These are phyloP conservation scores for Bellardia bayeri DNA, from an alignment of 2,888 invertebrate species.

Conservation along the genomic window DNA sequence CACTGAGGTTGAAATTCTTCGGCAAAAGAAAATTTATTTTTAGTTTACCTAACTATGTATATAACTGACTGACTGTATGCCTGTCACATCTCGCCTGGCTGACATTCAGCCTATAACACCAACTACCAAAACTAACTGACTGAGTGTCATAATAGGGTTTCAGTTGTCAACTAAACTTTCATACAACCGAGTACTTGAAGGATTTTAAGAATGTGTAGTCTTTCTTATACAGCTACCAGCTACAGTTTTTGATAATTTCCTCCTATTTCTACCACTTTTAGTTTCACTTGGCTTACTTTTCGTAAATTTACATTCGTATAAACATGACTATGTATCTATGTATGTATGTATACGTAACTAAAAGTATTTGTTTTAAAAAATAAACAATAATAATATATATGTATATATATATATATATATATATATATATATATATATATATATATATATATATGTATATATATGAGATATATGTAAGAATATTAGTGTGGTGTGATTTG, in stretches of 20 bases:
- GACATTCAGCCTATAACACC: background rate
- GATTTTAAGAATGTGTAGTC: background rate
- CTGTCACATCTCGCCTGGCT: background rate
- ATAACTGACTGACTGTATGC: background rate
- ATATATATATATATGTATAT: too few relatives aligned
- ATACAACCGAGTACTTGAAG: background rate
- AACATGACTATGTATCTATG: too few relatives aligned
- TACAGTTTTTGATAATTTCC: conserved; percentile 1
- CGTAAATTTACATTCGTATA: background rate
- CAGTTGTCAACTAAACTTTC: conserved; percentile 33
- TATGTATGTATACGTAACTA: background rate
- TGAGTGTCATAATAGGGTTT: conserved; percentile 32
- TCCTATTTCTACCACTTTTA: background rate
- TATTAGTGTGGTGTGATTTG: too few relatives aligned
- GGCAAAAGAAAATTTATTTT: background rate
- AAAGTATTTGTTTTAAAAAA: background rate
- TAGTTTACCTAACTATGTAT: background rate
- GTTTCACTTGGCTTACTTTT: background rate
- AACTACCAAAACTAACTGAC: background rate
- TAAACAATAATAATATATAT: too few relatives aligned
- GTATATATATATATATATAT: too few relatives aligned
- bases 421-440: too few relatives aligned
- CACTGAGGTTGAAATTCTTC: background rate
- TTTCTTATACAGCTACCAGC: too few relatives aligned
- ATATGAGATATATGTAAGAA: too few relatives aligned